These are phyloP conservation scores for Anthonomus grandis DNA, from an alignment of 1,140 invertebrate genomes.

Conservation along the genomic window DNA sequence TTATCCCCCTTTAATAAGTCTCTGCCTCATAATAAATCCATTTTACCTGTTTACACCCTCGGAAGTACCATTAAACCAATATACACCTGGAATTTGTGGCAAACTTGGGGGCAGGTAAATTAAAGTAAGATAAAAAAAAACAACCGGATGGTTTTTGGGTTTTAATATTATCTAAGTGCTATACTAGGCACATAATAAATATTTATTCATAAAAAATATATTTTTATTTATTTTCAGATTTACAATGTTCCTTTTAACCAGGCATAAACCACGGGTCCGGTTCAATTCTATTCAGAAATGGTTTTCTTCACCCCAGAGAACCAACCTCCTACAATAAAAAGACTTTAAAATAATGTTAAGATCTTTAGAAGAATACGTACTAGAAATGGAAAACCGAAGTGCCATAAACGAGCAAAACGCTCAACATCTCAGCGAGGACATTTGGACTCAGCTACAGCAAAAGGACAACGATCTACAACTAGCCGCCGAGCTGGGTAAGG, in stretches of 20 bases:
- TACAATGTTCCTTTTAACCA: too few relatives aligned
- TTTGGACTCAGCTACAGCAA: constrained; percentile 80
- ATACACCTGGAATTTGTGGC: too few relatives aligned
- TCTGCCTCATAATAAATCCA: too few relatives aligned
- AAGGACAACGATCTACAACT: constrained; percentile 90
- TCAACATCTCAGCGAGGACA: constrained; percentile 60
- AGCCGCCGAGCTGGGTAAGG: constrained; percentile 93
- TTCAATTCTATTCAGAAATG: background rate
- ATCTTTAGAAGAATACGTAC: constrained; percentile 46
- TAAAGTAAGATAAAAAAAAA: too few relatives aligned
- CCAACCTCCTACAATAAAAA: background rate
- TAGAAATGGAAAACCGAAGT: constrained; percentile 48
- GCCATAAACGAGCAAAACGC: constrained; percentile 39
- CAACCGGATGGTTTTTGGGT: too few relatives aligned
- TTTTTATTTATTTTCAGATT: background rate
- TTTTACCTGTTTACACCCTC: too few relatives aligned
- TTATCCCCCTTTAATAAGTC: too few relatives aligned
- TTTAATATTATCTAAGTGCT: too few relatives aligned
- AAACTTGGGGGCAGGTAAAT: too few relatives aligned
- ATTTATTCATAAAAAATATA: background rate
- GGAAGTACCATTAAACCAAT: too few relatives aligned
- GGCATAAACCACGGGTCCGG: background rate
- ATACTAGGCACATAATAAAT: too few relatives aligned
- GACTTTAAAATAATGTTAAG: constrained; percentile 32
- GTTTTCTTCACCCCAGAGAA: background rate